Percentiles rank a stretch among this genome's conserved stretches.
Conservation (phyloP, 2,797 vertebrate genomes). For the Pampus argenteus region DNA sequence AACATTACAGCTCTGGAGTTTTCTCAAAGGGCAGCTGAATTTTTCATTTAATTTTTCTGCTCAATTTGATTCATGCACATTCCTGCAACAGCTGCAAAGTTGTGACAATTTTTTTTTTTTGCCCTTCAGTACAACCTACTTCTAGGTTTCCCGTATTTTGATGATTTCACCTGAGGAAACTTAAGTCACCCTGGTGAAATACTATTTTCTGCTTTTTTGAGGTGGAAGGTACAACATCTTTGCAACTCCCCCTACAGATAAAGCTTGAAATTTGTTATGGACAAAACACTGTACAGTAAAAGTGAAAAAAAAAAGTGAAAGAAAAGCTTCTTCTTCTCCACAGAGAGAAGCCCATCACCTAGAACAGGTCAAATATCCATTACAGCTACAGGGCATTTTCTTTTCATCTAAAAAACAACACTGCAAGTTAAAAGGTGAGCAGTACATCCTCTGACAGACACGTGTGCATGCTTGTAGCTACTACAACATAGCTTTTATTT, state of each 20-base stretch:
- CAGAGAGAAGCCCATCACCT: constrained; percentile 36
- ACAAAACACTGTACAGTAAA: constrained; percentile 30
- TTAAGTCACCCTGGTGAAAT: constrained; percentile 17
- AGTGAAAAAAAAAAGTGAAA: no score
- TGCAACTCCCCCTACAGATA: constrained; percentile 40
- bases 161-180: constrained; percentile 31
- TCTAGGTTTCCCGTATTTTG: constrained; percentile 31
- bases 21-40: constrained; percentile 12
- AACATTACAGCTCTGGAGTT: constrained; percentile 19
- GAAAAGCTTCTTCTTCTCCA: constrained; percentile 30
- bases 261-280: constrained; percentile 49
- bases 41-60: constrained; percentile 18
- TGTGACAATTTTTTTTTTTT: neutral
- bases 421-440: constrained; percentile 36
- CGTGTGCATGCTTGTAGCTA: constrained; percentile 2
- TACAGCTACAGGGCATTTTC: constrained; percentile 37
- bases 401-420: constrained; percentile 54
- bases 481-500: constrained; percentile 7
- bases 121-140: neutral
- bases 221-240: constrained; percentile 20
- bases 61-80: constrained; percentile 28
- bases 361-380: constrained; percentile 57
- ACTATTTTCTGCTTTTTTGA: constrained; percentile 3
- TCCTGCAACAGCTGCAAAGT: constrained; percentile 13
- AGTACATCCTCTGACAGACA: neutral